phyloP scores from a whole-genome alignment of 2,113 vertebrate genomes.

The Hypocryptadius cinnamomeus region DNA sequence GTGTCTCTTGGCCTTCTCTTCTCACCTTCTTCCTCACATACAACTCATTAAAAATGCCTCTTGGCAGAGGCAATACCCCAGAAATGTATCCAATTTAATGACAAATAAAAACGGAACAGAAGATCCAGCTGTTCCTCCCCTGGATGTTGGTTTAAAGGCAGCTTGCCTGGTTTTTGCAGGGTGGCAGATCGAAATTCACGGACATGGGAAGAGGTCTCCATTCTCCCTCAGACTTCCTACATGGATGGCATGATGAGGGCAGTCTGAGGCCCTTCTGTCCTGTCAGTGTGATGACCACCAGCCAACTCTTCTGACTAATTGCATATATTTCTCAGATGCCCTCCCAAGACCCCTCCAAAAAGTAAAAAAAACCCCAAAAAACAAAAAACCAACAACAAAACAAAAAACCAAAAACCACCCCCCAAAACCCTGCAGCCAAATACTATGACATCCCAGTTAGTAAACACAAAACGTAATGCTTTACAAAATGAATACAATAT shows the following conservation, averaged over 20 bases:
- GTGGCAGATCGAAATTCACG: constrained; percentile 40
- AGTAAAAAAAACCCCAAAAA: background rate
- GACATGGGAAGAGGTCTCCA: constrained; percentile 49
- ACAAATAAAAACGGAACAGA: constrained; percentile 54
- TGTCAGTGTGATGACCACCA: constrained; percentile 49
- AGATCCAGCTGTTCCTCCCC: constrained; percentile 57
- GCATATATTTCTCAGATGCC: constrained; percentile 53
- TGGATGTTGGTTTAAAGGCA: constrained; percentile 47
- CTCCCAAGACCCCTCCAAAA: constrained; percentile 47
- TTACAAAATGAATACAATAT: constrained; percentile 76
- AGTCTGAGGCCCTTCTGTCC: constrained; percentile 50
- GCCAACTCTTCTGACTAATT: constrained; percentile 63
- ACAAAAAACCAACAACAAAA: background rate
- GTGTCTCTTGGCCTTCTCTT: constrained; percentile 37
- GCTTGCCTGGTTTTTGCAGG: constrained; percentile 46
- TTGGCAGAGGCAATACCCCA: constrained; percentile 33
- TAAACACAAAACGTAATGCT: constrained; percentile 74
- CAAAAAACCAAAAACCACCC: background rate
- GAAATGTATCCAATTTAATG: constrained; percentile 51
- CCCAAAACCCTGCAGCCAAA: constrained; percentile 71
- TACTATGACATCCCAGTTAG: constrained; percentile 80
- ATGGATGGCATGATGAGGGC: background rate
- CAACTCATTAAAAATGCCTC: constrained; percentile 18
- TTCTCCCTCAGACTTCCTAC: constrained; percentile 51
- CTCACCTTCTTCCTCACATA: constrained; percentile 26